These are phyloP conservation scores for Watsonalla cultraria DNA, from an alignment of 2,888 invertebrate genomes.

Conservation along the genomic window DNA sequence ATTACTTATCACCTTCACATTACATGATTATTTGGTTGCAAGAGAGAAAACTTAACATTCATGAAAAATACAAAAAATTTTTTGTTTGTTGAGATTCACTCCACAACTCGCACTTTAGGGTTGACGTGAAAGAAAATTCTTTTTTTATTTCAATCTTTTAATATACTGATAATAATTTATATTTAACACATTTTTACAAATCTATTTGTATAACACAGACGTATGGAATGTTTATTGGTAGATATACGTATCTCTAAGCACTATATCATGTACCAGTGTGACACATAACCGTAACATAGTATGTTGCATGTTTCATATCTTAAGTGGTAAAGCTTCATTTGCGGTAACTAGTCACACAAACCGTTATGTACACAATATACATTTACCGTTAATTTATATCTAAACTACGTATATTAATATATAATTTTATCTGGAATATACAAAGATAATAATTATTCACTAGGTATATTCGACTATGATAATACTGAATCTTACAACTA, in stretches of 20 bases:
- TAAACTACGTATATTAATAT: conserved; percentile 43
- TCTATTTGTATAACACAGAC: background rate
- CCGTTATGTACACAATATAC: conserved; percentile 61
- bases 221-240: background rate
- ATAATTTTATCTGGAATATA: conserved; percentile 64
- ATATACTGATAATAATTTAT: conserved; percentile 71
- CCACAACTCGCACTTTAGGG: background rate
- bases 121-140: conserved; percentile 12
- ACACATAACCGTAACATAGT: background rate
- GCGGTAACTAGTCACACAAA: conserved; percentile 35
- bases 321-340: background rate
- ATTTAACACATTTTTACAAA: conserved; percentile 61
- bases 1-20: no score
- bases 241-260: background rate
- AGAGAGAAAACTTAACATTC: no score
- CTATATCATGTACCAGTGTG: background rate
- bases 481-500: conserved; percentile 74
- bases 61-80: no score
- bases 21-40: no score
- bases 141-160: conserved; percentile 44
- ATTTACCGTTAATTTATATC: conserved; percentile 28
- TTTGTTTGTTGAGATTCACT: background rate
- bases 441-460: conserved; percentile 66
- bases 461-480: conserved; percentile 65
- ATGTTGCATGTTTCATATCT: background rate